Evolutionary conservation across 2,888 invertebrate species (phyloP), one percentile per base, ranked within the genome.

Genomic region (Linyphia triangularis): DNA sequence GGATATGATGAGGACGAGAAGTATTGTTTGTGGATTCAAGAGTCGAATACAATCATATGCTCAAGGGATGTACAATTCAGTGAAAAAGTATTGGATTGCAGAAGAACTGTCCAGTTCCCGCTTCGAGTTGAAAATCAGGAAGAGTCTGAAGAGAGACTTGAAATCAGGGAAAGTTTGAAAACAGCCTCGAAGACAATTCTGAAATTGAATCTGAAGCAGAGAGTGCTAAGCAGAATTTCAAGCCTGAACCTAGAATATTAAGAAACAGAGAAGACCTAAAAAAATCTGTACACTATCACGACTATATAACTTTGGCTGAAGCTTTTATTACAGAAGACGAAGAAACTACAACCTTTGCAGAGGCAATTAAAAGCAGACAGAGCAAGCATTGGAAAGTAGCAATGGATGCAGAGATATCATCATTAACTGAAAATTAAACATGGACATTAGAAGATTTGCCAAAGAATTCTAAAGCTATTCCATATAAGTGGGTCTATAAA

Each of bases 1-100:
- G 90, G 91, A 24, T 90, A 91, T 72, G 83, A 85, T n/a, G 81
- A 28, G 16, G 73, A 73, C 16, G 77, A 77, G 43, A n/a, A 26
- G 24, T 67, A 24, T 24, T 26, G 22, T n/a, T n/a, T 57, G 51
- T 81, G 24, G 33, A 9, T 59, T 69, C 10, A 9, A 69, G 37
- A 81, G 26, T 5, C 30, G 19, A 57, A 7, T 4, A 13, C 7
- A 28, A n/a, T 69, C 2, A 81, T 59, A 40, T n/a, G 24, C 4
- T 65, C 65, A 24, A 9, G 65, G 16, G 65, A 28, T 43, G 65
- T 26, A 0, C 37, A 16, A n/a, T 63, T 65, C 24, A 0, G 26
- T 13, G 65, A 43, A n/a, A 65, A 40, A 24, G 6, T 22, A 2
- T 2, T 16, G 5, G 30, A 13, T 2, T 24, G 40, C 6, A 40